These are phyloP conservation scores for Callochromis pleurospilus DNA, from an alignment of 2,113 vertebrate species.

Conservation along the genomic window DNA sequence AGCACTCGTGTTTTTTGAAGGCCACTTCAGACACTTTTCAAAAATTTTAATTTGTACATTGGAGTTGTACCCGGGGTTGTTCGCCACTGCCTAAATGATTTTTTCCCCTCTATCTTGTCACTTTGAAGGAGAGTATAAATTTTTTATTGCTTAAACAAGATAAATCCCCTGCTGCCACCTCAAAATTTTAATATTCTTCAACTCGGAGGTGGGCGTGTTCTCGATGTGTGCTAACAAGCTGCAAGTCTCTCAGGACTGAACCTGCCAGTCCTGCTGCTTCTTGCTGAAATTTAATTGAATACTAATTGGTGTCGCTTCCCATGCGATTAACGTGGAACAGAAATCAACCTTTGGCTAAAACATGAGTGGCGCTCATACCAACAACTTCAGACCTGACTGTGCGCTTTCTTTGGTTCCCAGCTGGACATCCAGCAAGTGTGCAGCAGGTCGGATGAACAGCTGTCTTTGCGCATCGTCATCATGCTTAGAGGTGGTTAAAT, in stretches of 20 bases:
- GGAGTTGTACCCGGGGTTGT: background rate
- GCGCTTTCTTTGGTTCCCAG: background rate
- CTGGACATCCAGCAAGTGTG: background rate
- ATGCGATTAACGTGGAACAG: background rate
- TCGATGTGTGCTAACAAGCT: background rate
- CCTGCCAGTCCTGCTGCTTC: background rate
- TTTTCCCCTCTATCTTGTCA: background rate
- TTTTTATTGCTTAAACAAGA: background rate
- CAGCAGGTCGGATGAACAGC: background rate
- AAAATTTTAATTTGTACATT: background rate
- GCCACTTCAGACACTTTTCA: background rate
- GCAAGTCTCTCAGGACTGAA: background rate
- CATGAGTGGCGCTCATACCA: background rate
- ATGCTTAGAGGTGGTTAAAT: background rate
- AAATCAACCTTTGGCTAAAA: background rate
- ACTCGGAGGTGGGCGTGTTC: background rate
- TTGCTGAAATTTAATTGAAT: background rate
- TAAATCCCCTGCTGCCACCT: background rate
- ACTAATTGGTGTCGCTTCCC: background rate
- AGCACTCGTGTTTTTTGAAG: background rate
- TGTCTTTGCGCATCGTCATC: fast-evolving
- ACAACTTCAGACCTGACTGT: background rate
- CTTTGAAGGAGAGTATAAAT: background rate
- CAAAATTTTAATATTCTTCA: background rate
- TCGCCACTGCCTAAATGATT: background rate